Conservation (phyloP, 2,797 vertebrate genomes). For the Miopithecus talapoin region DNA sequence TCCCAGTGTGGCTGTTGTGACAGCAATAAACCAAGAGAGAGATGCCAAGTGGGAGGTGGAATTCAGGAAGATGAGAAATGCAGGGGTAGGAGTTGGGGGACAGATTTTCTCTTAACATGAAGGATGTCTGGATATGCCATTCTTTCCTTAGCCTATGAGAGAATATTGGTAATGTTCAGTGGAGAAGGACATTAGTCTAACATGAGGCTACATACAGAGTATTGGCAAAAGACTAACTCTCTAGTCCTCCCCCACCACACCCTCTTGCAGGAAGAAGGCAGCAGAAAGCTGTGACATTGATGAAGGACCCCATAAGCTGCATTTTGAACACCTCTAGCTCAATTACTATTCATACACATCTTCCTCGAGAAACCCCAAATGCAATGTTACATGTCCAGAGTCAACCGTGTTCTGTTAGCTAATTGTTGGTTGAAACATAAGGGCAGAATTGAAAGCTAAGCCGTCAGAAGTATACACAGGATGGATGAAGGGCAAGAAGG, state of each 20-base stretch:
- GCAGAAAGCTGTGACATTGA: background rate
- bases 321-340: background rate
- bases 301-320: background rate
- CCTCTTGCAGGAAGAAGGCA: background rate
- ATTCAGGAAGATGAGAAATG: constrained; percentile 10
- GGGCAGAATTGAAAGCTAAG: background rate
- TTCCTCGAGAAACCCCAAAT: background rate
- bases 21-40: constrained; percentile 1
- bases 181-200: background rate
- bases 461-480: background rate
- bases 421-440: background rate
- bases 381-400: background rate
- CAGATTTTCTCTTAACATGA: background rate
- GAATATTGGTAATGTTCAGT: background rate
- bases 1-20: background rate
- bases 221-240: constrained; percentile 39
- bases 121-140: background rate
- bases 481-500: background rate
- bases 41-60: background rate
- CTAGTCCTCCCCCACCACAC: background rate
- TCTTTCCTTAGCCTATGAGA: background rate
- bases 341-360: background rate
- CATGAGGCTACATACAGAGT: background rate
- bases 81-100: background rate
- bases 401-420: constrained; percentile 1